Conservation (phyloP, 2,797 vertebrate species). For the Lacerta agilis region DNA sequence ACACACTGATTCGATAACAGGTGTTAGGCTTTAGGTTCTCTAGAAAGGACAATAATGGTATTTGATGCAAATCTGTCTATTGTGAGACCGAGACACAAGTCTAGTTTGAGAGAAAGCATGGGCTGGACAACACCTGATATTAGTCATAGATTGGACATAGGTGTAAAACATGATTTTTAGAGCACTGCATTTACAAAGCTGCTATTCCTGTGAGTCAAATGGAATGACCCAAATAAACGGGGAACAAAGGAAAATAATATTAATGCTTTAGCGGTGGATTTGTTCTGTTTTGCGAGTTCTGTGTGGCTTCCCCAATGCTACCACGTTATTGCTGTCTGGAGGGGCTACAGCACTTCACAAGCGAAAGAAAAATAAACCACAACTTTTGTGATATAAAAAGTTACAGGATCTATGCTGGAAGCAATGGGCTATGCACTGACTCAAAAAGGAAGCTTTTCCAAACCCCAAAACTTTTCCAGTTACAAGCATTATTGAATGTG, state of each 20-base stretch:
- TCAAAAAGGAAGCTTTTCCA: no score
- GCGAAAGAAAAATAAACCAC: no score
- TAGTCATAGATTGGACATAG: neutral
- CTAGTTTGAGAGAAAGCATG: neutral
- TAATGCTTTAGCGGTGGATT: no score
- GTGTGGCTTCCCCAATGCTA: no score
- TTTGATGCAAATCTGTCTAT: accelerated
- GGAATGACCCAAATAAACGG: neutral
- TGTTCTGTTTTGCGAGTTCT: no score
- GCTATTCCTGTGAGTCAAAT: neutral
- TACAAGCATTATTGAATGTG: no score
- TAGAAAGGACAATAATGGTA: conserved; percentile 4
- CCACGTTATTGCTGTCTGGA: no score
- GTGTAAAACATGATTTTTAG: neutral
- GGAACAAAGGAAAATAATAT: neutral
- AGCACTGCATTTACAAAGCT: neutral
- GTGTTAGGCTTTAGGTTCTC: conserved; percentile 73
- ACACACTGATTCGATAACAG: conserved; percentile 85
- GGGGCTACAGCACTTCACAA: no score
- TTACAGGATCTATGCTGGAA: no score
- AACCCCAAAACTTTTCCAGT: neutral
- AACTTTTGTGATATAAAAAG: no score
- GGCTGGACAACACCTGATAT: neutral
- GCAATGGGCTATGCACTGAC: no score
- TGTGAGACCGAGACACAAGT: no score